A percentile compares a stretch with the other conserved stretches of the same genome.
phyloP scores from a whole-genome alignment of 2,113 vertebrate genomes.

The Aix galericulata region DNA sequence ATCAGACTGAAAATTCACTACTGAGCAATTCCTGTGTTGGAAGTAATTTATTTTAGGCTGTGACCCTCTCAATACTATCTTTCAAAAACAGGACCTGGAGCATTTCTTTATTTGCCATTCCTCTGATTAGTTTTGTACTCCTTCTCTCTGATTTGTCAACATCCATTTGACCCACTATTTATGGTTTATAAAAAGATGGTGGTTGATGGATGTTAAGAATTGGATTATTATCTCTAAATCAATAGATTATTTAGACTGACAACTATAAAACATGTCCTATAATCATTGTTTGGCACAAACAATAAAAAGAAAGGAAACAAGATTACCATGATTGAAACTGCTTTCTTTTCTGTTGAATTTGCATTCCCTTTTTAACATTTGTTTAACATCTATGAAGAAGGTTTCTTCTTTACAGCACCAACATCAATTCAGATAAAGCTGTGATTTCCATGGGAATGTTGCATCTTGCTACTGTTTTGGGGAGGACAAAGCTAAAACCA shows the following conservation, averaged over 20 bases:
- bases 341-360: background rate
- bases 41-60: background rate
- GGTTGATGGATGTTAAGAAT: background rate
- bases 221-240: background rate
- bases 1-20: background rate
- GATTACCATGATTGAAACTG: background rate
- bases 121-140: background rate
- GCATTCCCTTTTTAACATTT: background rate
- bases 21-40: background rate
- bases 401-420: background rate
- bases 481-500: background rate
- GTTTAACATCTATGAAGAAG: background rate
- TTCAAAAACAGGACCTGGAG: background rate
- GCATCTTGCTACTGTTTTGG: background rate
- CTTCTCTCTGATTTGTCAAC: background rate
- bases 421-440: background rate
- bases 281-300: background rate
- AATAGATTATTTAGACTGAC: background rate
- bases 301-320: background rate
- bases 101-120: background rate
- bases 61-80: background rate
- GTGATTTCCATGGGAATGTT: background rate
- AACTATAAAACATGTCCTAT: background rate
- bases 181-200: background rate
- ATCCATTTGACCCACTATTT: background rate